phyloP scores from a whole-genome alignment of 2,113 vertebrate species.

The Megalops atlanticus region DNA sequence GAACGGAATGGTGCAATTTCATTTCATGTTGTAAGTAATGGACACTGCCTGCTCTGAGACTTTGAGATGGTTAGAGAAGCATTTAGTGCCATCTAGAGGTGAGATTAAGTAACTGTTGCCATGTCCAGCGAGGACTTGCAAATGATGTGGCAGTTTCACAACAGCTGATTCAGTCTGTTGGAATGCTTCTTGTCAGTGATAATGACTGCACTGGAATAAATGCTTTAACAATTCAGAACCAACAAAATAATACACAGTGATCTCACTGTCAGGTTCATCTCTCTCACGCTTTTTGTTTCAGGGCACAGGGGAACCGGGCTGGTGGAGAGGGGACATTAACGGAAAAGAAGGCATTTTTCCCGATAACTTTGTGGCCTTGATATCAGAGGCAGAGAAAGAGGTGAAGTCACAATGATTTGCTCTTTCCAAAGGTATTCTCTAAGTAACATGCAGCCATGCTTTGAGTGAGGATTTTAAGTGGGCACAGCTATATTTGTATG shows the following conservation, averaged over 20 bases:
- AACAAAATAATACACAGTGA: too few species aligned
- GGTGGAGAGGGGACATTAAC: constrained; percentile 89
- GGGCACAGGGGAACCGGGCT: constrained; percentile 90
- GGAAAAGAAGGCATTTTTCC: constrained; percentile 91
- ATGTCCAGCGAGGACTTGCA: neutral
- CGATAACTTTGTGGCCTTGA: constrained; percentile 83
- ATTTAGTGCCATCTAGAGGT: constrained; percentile 26
- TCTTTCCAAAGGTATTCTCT: neutral
- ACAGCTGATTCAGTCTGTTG: too few species aligned
- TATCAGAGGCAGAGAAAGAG: constrained; percentile 86
- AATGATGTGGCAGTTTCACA: neutral
- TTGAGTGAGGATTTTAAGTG: neutral
- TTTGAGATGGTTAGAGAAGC: neutral
- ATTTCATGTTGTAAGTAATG: neutral
- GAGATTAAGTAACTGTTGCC: neutral
- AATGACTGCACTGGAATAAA: too few species aligned
- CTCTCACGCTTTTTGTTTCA: constrained; percentile 52
- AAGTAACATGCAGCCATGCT: neutral
- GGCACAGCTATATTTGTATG: neutral
- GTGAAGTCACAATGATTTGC: constrained; percentile 64
- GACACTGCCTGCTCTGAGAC: neutral
- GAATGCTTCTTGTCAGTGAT: too few species aligned
- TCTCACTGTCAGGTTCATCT: neutral
- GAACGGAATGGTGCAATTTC: too few species aligned
- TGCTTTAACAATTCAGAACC: too few species aligned